Percentiles rank a stretch among this genome's conserved stretches.
Conservation (phyloP, 23 tunicate species). For the Halocynthia aurantium region DNA sequence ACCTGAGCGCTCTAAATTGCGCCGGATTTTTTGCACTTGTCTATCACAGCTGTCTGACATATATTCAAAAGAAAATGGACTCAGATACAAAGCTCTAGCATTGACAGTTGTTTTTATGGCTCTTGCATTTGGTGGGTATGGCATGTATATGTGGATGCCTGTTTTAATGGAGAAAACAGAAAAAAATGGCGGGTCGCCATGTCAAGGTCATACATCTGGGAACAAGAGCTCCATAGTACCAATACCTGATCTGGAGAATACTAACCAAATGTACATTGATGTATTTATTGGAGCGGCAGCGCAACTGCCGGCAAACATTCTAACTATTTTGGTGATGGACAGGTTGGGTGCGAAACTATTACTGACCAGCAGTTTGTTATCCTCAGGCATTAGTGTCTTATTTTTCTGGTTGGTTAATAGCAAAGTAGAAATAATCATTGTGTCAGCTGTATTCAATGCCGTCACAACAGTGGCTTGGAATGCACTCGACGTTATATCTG, state of each 20-base stretch:
- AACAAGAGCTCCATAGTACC: neutral
- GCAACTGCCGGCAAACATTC: conserved; percentile 71
- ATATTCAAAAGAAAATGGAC: too few species aligned
- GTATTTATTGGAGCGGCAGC: conserved; percentile 73
- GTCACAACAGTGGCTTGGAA: conserved; percentile 67
- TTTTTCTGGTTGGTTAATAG: conserved; percentile 54
- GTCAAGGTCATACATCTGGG: conserved; percentile 7
- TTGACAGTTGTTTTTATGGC: neutral
- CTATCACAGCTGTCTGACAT: neutral
- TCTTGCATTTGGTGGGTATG: conserved; percentile 51
- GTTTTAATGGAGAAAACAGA: conserved; percentile 62
- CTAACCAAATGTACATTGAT: conserved; percentile 45
- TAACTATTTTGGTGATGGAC: conserved; percentile 54
- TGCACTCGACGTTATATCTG: conserved; percentile 73
- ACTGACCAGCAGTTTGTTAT: conserved; percentile 19
- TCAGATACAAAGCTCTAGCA: conserved; percentile 2
- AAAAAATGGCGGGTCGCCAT: conserved; percentile 54
- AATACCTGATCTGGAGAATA: neutral
- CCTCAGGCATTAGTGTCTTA: conserved; percentile 47
- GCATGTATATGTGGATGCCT: conserved; percentile 83
- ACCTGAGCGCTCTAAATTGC: conserved; percentile 1
- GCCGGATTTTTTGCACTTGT: conserved; percentile 21
- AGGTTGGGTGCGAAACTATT: conserved; percentile 64
- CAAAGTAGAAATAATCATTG: conserved; percentile 32
- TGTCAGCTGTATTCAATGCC: conserved; percentile 37